Evolutionary conservation across 1,140 invertebrate species (phyloP), one percentile per base, ranked within the genome.

Genomic region (Drosophila subobscura): DNA sequence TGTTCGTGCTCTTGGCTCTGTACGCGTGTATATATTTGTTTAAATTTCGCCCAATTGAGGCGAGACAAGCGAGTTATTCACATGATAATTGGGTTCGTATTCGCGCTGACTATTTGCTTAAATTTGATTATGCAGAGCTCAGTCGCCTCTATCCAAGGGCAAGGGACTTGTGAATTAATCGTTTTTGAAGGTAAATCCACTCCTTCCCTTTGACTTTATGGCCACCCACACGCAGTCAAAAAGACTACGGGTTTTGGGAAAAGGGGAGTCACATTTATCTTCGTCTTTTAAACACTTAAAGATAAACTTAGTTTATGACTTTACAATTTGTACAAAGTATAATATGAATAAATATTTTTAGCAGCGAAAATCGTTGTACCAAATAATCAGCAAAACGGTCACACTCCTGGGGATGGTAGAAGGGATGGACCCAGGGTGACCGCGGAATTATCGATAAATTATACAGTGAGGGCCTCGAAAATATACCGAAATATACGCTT

Each of bases 341-440:
- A 40, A 45, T 50, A 56, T 65, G 54, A 72, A 59, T 58, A 63
- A 72, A 54, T 61, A 53, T 46, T 67, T 66, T 66, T 77, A 63
- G 76, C 58, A 72, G 49, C 77, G 78, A 80, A 80, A 80, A 81
- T 81, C 72, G 78, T 80, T 80, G 78, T 72, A 77, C 80, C 57
- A 79, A 79, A 75, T 79, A 79, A 79, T 79, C 79, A 74, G 41
- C 41, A 51, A n/a, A 55, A 79, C 63, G 77, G 77, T 79, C 76
- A 70, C 77, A 79, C 71, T 54, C 20, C 5, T 77, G 74, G 75
- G 50, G 75, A 76, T 77, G 72, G 72, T 71, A 57, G 16, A 20
- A 20, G 16, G 16, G 16, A 1, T 20, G 16, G 16, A 20, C 16
- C 16, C 20, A n/a, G 41, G 29, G 23, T 27, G 16, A 23, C 49